These are phyloP conservation scores for Xylophagus ater DNA, from an alignment of 2,888 invertebrate species.

Conservation along the genomic window DNA sequence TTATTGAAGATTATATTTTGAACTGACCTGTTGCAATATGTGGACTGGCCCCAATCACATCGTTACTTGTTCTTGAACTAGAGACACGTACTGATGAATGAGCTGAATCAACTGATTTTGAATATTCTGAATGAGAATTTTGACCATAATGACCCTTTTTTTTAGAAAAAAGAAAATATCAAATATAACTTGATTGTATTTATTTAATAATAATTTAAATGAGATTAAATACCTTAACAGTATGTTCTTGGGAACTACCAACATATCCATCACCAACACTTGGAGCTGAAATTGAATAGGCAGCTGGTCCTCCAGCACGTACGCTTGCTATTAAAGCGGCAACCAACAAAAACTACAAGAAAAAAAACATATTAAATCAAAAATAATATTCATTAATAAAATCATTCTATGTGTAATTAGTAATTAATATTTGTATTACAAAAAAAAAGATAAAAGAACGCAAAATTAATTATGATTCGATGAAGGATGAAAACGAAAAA, in stretches of 20 bases:
- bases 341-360: constrained; percentile 31
- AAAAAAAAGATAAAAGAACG: too few relatives aligned
- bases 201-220: neutral
- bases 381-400: too few relatives aligned
- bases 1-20: too few relatives aligned
- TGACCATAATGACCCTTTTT: constrained; percentile 35
- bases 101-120: constrained; percentile 37
- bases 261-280: constrained; percentile 37
- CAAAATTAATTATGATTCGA: too few relatives aligned
- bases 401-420: too few relatives aligned
- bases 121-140: constrained; percentile 37
- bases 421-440: too few relatives aligned
- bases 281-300: constrained; percentile 36
- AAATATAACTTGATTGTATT: constrained; percentile 3
- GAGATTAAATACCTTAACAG: constrained; percentile 26
- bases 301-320: constrained; percentile 37
- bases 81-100: constrained; percentile 38
- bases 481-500: too few relatives aligned
- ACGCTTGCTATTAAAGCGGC: constrained; percentile 32
- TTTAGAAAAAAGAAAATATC: neutral
- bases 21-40: too few relatives aligned
- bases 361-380: too few relatives aligned
- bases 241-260: constrained; percentile 37
- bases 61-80: constrained; percentile 36
- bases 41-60: constrained; percentile 29